Conservation (phyloP, 2,113 vertebrate species). For the Canis aureus region DNA sequence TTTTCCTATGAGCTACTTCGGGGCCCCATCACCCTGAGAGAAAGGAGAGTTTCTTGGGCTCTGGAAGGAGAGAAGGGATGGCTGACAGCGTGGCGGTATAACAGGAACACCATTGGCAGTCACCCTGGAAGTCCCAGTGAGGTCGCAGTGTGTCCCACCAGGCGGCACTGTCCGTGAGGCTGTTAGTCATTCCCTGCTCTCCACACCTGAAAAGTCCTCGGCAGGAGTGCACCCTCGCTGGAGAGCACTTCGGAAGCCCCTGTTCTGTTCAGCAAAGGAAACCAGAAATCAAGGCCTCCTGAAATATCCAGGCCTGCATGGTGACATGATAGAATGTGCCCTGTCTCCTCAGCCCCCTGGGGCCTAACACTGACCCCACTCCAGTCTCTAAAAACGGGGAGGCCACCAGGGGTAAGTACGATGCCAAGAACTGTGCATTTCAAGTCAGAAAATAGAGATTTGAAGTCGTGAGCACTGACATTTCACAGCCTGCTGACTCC, state of each 20-base stretch:
- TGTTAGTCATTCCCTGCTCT: background rate
- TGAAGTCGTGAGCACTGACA: background rate
- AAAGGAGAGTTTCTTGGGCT: background rate
- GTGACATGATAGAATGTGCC: background rate
- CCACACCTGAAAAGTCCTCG: background rate
- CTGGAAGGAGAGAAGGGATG: background rate
- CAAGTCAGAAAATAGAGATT: background rate
- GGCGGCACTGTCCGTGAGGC: too few species aligned
- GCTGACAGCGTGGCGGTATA: background rate
- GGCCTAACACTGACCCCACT: background rate
- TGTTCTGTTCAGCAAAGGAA: background rate
- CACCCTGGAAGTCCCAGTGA: background rate
- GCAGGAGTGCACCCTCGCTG: background rate
- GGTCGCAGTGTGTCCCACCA: too few species aligned
- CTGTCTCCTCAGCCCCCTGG: background rate
- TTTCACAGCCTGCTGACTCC: background rate
- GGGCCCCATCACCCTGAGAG: background rate
- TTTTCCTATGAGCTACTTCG: background rate
- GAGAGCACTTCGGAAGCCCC: background rate
- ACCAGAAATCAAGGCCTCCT: background rate
- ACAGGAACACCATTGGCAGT: background rate
- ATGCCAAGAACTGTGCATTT: background rate
- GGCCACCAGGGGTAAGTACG: background rate
- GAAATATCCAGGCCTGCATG: background rate
- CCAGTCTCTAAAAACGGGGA: background rate